These are phyloP conservation scores for Drosophila santomea DNA, from an alignment of 1,140 invertebrate genomes.

Conservation along the genomic window DNA sequence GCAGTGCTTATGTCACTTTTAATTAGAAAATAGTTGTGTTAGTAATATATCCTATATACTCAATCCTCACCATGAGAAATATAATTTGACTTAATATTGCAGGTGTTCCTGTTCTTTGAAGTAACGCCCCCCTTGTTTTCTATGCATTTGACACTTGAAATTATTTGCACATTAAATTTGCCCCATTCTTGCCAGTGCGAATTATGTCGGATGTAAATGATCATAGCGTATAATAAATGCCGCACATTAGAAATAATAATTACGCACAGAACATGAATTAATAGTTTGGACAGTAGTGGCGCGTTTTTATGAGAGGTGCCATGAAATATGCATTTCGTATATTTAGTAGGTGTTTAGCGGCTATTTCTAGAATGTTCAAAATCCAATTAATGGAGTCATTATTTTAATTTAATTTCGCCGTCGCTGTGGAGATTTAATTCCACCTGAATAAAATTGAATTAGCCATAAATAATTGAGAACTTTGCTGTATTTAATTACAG, in stretches of 20 bases:
- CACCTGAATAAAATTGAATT: conserved; percentile 55
- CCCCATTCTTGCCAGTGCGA: conserved; percentile 32
- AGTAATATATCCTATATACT: conserved; percentile 12
- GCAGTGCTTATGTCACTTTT: not conserved
- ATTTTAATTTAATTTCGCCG: not conserved
- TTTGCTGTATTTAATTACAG: conserved; percentile 36
- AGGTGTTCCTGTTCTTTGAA: conserved; percentile 12
- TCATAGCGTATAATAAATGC: conserved; percentile 42
- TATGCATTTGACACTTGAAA: conserved; percentile 37
- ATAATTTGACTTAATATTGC: conserved; percentile 2
- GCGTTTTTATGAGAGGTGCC: conserved; percentile 24
- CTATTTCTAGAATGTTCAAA: conserved; percentile 34
- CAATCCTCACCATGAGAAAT: not conserved
- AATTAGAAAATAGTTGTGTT: not conserved
- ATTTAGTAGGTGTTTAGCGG: conserved; percentile 68
- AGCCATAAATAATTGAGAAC: conserved; percentile 55
- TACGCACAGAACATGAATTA: conserved; percentile 54
- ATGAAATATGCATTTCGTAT: conserved; percentile 53
- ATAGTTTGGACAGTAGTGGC: conserved; percentile 43
- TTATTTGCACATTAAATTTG: conserved; percentile 55
- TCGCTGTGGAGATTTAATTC: conserved; percentile 13
- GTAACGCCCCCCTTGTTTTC: not conserved
- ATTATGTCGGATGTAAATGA: conserved; percentile 39
- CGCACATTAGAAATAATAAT: conserved; percentile 57
- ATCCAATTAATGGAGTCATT: conserved; percentile 58